Evolutionary conservation across 2,797 vertebrate genomes (phyloP).

Genomic region (Eulemur mongoz): DNA sequence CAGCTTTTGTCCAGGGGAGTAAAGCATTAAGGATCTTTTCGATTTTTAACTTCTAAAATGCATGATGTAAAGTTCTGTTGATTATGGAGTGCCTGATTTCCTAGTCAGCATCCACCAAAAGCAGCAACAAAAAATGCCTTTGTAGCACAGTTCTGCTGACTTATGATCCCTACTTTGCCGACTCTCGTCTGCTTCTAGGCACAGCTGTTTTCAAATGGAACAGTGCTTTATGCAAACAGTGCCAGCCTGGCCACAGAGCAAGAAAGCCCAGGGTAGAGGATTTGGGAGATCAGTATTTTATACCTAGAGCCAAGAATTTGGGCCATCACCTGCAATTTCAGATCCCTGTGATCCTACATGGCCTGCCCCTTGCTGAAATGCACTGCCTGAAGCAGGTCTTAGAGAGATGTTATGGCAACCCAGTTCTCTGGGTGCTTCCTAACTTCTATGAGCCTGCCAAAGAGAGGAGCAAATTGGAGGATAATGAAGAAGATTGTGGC

Average conservation of each 20-base stretch:
- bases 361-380: neutral
- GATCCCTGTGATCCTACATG: neutral
- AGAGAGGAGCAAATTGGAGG: neutral
- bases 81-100: conserved; percentile 73
- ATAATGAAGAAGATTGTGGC: neutral
- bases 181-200: conserved; percentile 74
- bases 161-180: conserved; percentile 69
- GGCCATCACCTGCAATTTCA: conserved; percentile 65
- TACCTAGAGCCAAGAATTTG: conserved; percentile 55
- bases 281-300: conserved; percentile 45
- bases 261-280: conserved; percentile 23
- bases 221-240: conserved; percentile 38
- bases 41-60: conserved; percentile 66
- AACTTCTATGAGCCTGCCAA: conserved; percentile 27
- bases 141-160: conserved; percentile 75
- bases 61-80: conserved; percentile 57
- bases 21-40: conserved; percentile 57
- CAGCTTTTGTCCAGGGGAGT: conserved; percentile 40
- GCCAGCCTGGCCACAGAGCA: conserved; percentile 69
- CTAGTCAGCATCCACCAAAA: conserved; percentile 79
- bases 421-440: neutral
- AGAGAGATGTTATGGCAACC: neutral
- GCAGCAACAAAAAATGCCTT: conserved; percentile 73
- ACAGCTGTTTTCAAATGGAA: conserved; percentile 76
- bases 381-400: conserved; percentile 28